A percentile compares a stretch with the other conserved stretches of the same genome.
These are phyloP conservation scores for Volucella zonaria DNA, from an alignment of 2,888 invertebrate genomes.

Conservation along the genomic window DNA sequence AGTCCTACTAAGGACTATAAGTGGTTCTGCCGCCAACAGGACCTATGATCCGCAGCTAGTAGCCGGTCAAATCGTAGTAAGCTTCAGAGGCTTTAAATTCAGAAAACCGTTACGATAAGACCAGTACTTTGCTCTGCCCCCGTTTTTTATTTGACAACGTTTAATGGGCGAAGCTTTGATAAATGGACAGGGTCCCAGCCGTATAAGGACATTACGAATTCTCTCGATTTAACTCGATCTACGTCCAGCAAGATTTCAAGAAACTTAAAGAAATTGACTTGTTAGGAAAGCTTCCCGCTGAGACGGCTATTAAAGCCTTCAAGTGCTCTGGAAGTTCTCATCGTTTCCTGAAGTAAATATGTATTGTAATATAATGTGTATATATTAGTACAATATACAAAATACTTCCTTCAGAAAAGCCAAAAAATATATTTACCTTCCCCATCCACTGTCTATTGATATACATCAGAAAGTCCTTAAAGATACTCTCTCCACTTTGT, in stretches of 20 bases:
- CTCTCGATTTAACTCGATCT: conserved; percentile 19
- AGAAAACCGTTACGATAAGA: no score
- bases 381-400: no score
- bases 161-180: no score
- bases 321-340: conserved; percentile 8
- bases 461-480: conserved; percentile 24
- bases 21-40: no score
- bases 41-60: no score
- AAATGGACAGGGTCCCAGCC: no score
- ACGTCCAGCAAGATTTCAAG: conserved; percentile 27
- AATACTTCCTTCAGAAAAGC: neutral
- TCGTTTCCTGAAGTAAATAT: conserved; percentile 8
- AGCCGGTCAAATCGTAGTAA: no score
- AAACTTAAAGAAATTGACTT: conserved; percentile 24
- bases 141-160: no score
- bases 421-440: conserved; percentile 16
- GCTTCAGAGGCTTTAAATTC: no score
- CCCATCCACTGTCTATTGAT: conserved; percentile 8
- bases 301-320: conserved; percentile 18
- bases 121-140: no score
- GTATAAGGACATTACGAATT: neutral
- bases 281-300: conserved; percentile 18
- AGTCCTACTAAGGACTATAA: no score
- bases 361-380: conserved; percentile 5
- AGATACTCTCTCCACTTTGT: conserved; percentile 23